Evolutionary conservation across 2,797 vertebrate genomes (phyloP).

Genomic region (Trachops cirrhosus): DNA sequence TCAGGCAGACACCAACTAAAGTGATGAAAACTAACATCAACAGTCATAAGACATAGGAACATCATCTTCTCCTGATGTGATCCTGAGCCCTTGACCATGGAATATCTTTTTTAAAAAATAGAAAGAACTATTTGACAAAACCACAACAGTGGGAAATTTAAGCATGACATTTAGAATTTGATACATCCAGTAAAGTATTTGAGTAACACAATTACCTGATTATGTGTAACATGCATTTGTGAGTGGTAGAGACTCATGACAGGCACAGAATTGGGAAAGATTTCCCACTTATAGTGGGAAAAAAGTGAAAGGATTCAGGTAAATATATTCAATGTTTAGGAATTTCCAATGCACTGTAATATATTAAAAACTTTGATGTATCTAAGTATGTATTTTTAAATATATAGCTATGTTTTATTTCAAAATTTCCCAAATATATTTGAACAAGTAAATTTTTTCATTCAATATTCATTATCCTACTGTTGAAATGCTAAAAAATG

Average conservation of each 20-base stretch:
- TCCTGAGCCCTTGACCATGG: background rate
- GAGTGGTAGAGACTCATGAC: background rate
- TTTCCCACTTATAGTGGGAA: background rate
- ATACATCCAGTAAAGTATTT: background rate
- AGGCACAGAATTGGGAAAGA: background rate
- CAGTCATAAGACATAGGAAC: background rate
- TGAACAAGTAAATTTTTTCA: background rate
- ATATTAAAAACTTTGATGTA: background rate
- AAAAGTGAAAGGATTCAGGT: background rate
- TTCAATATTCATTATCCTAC: background rate
- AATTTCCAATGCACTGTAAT: background rate
- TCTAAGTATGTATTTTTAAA: background rate
- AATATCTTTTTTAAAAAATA: background rate
- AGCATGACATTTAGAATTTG: background rate
- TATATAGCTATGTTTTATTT: background rate
- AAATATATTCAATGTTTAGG: background rate
- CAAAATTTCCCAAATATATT: background rate
- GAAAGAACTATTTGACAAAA: background rate
- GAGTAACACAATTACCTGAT: background rate
- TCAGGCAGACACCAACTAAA: background rate
- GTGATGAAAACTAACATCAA: background rate
- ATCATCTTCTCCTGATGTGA: background rate
- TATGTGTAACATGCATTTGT: background rate
- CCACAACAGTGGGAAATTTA: background rate
- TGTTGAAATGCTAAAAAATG: background rate